Conservation (phyloP, 2,113 vertebrate genomes). For the Melanotaenia duboulayi region DNA sequence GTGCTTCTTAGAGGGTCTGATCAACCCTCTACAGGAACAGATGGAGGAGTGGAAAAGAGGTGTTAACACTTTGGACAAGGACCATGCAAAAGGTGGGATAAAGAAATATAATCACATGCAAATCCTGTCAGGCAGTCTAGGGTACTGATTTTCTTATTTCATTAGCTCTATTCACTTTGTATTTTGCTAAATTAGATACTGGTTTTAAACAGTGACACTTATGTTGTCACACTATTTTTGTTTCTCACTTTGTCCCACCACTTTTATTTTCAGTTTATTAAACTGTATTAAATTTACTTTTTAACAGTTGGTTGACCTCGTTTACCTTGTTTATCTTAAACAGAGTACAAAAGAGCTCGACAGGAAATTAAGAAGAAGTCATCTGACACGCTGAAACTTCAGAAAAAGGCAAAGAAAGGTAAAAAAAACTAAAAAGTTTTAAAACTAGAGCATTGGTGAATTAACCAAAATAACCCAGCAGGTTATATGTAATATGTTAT, state of each 20-base stretch:
- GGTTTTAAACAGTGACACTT: neutral
- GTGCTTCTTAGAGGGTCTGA: conserved; percentile 92
- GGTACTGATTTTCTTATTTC: neutral
- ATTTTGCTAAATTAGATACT: neutral
- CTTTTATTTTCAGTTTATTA: neutral
- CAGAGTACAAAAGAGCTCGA: conserved; percentile 95
- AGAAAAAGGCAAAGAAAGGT: conserved; percentile 99
- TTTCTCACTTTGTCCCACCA: fast-evolving
- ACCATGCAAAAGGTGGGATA: conserved; percentile 91
- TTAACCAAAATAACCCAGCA: neutral
- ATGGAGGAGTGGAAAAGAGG: conserved; percentile 98
- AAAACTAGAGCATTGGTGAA: no score
- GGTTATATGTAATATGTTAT: neutral
- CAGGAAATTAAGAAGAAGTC: conserved; percentile 99
- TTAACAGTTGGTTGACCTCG: conserved; percentile 3
- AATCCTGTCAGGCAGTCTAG: neutral
- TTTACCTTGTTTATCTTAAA: conserved; percentile 28
- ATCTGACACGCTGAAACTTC: conserved; percentile 95
- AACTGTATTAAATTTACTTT: neutral
- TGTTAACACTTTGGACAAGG: conserved; percentile 93
- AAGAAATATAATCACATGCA: neutral
- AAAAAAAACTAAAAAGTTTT: conserved; percentile 20
- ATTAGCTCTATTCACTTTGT: neutral
- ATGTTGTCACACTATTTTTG: fast-evolving
- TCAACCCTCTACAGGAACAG: conserved; percentile 96